Evolutionary conservation across 2,888 invertebrate genomes (phyloP), one percentile per base, ranked within the genome.

Genomic region (Scaptomyza polygonia): DNA sequence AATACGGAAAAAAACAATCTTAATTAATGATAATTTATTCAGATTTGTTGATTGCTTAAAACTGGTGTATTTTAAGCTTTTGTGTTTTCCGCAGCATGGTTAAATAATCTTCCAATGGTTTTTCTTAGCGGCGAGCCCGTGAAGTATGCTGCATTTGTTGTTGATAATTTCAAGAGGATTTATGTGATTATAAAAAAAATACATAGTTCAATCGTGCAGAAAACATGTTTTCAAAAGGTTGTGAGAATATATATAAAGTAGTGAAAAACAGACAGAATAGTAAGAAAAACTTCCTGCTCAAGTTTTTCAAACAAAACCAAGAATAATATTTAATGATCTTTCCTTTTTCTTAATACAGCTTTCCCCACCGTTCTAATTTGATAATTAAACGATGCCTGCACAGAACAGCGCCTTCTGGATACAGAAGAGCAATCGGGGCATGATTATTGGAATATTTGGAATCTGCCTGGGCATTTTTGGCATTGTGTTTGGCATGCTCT

Each of bases 401-500:
- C 88, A 89, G 57, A 84, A 72, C 57, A 71, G 79, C 34, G 72
- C 74, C 54, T 56, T 77, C 49, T 88, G 89, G 78, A 77, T 75
- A 18, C 72, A 72, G 40, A 73, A 81, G 51, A 75, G 78, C 67
- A 88, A 82, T 70, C 83, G 89, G 5, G 86, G 86, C 51, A 40
- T 90, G 42, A 79, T 84, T 57, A 77, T 88, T 56, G 74, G 86
- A 48, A 72, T 90, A 27, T 82, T 88, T 34, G 91, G 91, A 21
- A 82, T 90, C 52, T 72, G 86, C 52, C 74, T 91, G 40, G 88
- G 86, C 11, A 61, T 90, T 11, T 81, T 88, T 45, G 91, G 91
- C 59, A 82, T 91, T 32, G 56, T 91, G 42, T 88, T 76, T 48
- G 91, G 90, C 44, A 89, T 92, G 78, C 92, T 91, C 80, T 92